Evolutionary conservation across 2,888 invertebrate species (phyloP), one percentile per base, ranked within the genome.

Genomic region (Anagyrus pseudococci): DNA sequence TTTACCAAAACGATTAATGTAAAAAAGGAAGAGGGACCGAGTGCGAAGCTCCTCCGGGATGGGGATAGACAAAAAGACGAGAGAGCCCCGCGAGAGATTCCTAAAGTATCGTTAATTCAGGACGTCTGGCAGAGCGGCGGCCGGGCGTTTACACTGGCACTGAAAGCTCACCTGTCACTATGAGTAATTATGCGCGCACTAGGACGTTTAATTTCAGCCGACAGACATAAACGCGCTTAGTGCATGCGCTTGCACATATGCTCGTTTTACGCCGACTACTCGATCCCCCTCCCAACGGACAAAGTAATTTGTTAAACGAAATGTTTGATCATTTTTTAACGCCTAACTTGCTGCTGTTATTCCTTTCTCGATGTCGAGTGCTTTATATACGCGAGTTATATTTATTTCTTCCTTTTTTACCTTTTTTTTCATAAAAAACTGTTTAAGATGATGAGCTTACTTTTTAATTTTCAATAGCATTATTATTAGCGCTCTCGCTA

Each of bases 141-240:
- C n/a, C 46, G 54, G 54, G 41, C 26, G 53, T 58, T 65, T 61
- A 47, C 61, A 49, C 49, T 20, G 20, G 40, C 25, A 37, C 52
- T 53, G 48, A 64, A 64, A 60, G 48, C 47, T 46, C 61, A n/a
- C n/a, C n/a, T n/a, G 58, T 58, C 65, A 62, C 46, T 54, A 62
- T 65, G 65, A 65, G 62, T 65, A 65, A 65, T 65, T 65, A 62
- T 58, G 58, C 58, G 58, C 58, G 58, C 60, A 54, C 62, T 47
- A 58, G 58, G 58, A 62, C 61, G 44, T 62, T 65, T 65, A 55
- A 61, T 56, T 48, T 65, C 61, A 26, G 54, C 47, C 49, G 44
- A 64, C 57, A 61, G 61, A 61, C 57, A 58, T 61, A 61, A 61
- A 62, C 46, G 46, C 48, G 46, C 55, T 58, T 60, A 57, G 50